Evolutionary conservation across 1,140 invertebrate genomes (phyloP).

Genomic region (Megalonaias nervosa): DNA sequence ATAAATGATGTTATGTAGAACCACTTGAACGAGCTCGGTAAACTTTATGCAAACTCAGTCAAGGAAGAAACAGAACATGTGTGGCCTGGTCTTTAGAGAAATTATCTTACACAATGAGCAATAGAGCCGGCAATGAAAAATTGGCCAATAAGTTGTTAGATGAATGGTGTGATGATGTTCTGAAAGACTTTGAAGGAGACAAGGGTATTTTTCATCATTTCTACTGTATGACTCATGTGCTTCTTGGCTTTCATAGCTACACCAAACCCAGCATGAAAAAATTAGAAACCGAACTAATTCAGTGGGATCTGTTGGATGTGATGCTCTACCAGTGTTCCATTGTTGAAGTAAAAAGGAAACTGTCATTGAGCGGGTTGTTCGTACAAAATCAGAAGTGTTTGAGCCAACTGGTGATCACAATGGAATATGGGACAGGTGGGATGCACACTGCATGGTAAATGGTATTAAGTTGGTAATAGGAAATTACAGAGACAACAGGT

Average conservation of each 20-base stretch:
- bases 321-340: background rate
- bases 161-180: constrained; percentile 13
- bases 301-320: too few species aligned
- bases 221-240: constrained; percentile 25
- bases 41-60: too few species aligned
- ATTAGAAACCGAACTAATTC: too few species aligned
- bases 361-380: too few species aligned
- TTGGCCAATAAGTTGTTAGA: constrained; percentile 8
- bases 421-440: background rate
- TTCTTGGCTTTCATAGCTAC: background rate
- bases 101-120: constrained; percentile 15
- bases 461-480: too few species aligned
- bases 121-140: constrained; percentile 19
- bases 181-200: background rate
- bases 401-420: constrained; percentile 16
- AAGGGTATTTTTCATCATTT: constrained; percentile 8
- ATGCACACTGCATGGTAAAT: too few species aligned
- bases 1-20: too few species aligned
- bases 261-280: too few species aligned
- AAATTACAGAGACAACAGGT: background rate
- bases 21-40: too few species aligned
- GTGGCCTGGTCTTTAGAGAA: background rate
- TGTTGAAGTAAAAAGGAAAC: background rate
- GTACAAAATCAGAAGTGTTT: constrained; percentile 7
- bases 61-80: too few species aligned